Percentiles rank a stretch among this genome's conserved stretches.
Evolutionary conservation across 2,888 invertebrate species (phyloP).

Genomic region (Deladenus siricidicola): DNA sequence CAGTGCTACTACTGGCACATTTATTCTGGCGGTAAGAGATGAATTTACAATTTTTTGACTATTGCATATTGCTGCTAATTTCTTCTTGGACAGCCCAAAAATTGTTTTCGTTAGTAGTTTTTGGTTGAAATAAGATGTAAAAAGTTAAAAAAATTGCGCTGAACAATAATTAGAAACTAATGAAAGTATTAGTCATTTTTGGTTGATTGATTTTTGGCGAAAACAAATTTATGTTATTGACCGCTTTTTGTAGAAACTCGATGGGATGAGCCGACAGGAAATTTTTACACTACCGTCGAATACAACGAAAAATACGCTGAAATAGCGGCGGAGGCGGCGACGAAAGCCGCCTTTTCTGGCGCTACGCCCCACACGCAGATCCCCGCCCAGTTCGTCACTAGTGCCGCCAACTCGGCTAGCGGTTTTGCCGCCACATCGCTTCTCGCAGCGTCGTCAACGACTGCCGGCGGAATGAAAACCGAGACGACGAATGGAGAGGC

Average conservation of each 20-base stretch:
- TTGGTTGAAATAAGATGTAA: neutral
- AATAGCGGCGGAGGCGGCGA: conserved; percentile 6
- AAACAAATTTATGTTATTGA: no score
- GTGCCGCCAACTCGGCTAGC: neutral
- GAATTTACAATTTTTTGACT: neutral
- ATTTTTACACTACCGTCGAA: conserved; percentile 29
- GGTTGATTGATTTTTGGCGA: no score
- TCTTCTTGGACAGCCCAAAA: neutral
- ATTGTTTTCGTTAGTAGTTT: conserved; percentile 1
- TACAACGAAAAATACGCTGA: conserved; percentile 25
- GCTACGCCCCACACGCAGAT: no score
- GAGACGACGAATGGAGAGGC: neutral
- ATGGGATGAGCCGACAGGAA: conserved; percentile 28
- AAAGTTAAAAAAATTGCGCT: no score
- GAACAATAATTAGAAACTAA: no score
- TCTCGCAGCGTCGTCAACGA: neutral
- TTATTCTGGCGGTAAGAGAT: conserved; percentile 31
- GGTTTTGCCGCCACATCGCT: neutral
- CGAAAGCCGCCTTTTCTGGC: no score
- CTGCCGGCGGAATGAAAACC: conserved; percentile 8
- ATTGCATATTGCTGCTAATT: no score
- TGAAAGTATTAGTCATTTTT: no score
- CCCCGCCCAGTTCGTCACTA: neutral
- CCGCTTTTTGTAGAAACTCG: conserved; percentile 32
- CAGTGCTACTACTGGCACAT: conserved; percentile 40